phyloP scores from a whole-genome alignment of 2,113 vertebrate species.

The Uria lomvia region DNA sequence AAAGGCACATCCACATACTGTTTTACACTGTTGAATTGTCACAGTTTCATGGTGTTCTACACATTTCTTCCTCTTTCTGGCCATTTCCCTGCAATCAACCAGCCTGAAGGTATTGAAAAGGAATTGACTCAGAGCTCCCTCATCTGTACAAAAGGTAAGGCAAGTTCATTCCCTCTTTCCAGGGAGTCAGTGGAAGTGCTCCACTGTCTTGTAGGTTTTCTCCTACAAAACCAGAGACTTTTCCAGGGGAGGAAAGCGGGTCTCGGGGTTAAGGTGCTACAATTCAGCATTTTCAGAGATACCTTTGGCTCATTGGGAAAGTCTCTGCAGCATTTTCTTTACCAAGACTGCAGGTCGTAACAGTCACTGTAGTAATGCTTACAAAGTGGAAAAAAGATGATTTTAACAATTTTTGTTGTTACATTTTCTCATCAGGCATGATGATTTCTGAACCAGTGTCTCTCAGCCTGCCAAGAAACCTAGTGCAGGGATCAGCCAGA shows the following conservation, averaged over 20 bases:
- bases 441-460: not conserved
- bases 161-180: not conserved
- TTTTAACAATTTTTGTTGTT: not conserved
- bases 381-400: not conserved
- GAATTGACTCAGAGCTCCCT: conserved; percentile 69
- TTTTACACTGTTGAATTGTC: not conserved
- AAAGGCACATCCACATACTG: not conserved
- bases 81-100: not conserved
- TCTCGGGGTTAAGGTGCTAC: not conserved
- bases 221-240: not conserved
- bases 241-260: not conserved
- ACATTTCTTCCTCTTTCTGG: not conserved
- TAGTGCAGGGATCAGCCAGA: conserved; percentile 64
- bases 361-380: not conserved
- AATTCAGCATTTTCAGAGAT: not conserved
- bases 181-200: not conserved
- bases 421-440: conserved; percentile 13
- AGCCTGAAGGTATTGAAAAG: conserved; percentile 74
- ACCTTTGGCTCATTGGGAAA: not conserved
- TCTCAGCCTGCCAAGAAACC: conserved; percentile 46
- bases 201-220: not conserved
- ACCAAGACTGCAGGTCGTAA: not conserved
- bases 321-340: not conserved
- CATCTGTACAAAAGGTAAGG: conserved; percentile 70
- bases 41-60: not conserved